Evolutionary conservation across 2,888 invertebrate species (phyloP).

Genomic region (Dynastes maya): DNA sequence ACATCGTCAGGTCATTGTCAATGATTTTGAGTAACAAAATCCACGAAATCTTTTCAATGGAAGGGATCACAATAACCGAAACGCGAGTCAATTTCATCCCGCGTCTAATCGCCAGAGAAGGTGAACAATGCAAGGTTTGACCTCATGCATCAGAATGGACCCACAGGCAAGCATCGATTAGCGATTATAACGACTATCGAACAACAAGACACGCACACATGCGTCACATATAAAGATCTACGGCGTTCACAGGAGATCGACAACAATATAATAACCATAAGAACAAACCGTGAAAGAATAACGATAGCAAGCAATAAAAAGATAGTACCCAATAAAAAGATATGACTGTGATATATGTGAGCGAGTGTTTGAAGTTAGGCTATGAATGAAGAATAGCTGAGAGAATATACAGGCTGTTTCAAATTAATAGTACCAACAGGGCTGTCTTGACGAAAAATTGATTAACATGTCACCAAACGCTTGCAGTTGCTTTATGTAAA

Average conservation of each 20-base stretch:
- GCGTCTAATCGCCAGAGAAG: slow-evolving; percentile 15
- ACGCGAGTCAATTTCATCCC: slow-evolving; percentile 27
- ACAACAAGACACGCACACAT: slow-evolving; percentile 1
- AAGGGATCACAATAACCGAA: slow-evolving; percentile 3
- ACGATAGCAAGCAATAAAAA: slow-evolving; percentile 7
- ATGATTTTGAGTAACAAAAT: not conserved
- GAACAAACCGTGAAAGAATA: not conserved
- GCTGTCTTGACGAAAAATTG: too few relatives aligned
- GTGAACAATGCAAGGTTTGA: slow-evolving; percentile 16
- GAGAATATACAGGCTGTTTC: too few relatives aligned
- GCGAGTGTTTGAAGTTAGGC: too few relatives aligned
- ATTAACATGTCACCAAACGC: too few relatives aligned
- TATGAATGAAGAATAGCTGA: too few relatives aligned
- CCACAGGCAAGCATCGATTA: slow-evolving; percentile 26
- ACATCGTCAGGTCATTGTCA: not conserved
- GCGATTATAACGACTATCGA: slow-evolving; percentile 17
- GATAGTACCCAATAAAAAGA: not conserved
- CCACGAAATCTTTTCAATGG: not conserved
- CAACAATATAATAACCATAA: slow-evolving; percentile 10
- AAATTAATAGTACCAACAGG: too few relatives aligned
- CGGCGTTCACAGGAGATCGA: not conserved
- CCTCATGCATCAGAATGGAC: not conserved
- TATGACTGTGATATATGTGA: not conserved
- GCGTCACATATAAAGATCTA: not conserved
- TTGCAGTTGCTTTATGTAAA: too few relatives aligned